Base-by-base conservation (phyloP, 2,113 vertebrate genomes). In the Anolis carolinensis region DNA sequence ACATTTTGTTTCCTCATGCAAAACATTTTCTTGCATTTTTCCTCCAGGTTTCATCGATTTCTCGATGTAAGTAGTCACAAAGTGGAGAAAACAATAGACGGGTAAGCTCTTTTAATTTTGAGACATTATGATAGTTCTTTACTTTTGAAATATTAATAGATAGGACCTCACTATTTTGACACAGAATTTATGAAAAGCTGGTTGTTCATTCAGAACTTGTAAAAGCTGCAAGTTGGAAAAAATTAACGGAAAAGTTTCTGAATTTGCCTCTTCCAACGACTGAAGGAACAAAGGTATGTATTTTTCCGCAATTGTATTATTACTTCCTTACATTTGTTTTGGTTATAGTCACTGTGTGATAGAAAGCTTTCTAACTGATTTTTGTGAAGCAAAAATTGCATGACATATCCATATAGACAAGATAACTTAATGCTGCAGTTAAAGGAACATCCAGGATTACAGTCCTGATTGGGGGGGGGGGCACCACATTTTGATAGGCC, bases 191-290 rank as follows among this genome's bases (percentile, higher is more conserved):
- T 89, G 98, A 99, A 88, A 99, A 99, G 92, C 96, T 99, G 74
- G 92, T 98, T 95, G 95, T 99, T 87, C 98, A 99, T 95, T 99
- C 99, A 34, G 98, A 99, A 90, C 92, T 99, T 85, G 95, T 94
- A 91, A 99, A 99, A 97, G 99, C 99, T 78, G 97, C 96, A 90
- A 99, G 97, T 89, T 99, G 98, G 98, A 97, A 93, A 90, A 97
- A 96, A 79, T 93, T 99, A 90, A 99, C 98, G 36, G 95, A 98
- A 30, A 97, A 98, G 86, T 99, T 99, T 94, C 96, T 99, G 82
- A 97, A 96, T 87, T 97, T 96, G 0, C 96, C 97, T 1, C 97
- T 99, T 75, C 97, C 97, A 0, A 96, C 93, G 71, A 92, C 94
- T 82, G 97, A 98, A 86, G 97, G 96, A 94, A 89, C 94, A 65